Evolutionary conservation across 2,888 invertebrate species (phyloP), one percentile per base, ranked within the genome.

Genomic region (Prosopocoilus inquinatus): DNA sequence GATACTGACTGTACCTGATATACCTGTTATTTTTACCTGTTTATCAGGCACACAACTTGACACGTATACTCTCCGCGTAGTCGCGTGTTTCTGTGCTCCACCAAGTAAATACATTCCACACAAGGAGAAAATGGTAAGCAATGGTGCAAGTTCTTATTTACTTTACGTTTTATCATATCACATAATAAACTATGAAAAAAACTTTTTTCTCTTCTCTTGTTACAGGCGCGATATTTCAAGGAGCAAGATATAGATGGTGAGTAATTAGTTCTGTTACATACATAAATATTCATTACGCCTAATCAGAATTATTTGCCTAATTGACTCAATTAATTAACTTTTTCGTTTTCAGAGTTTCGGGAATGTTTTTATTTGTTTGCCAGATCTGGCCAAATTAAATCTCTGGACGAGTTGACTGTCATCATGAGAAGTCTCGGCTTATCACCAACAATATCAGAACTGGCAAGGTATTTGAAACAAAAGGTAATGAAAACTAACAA

Each of bases 281-380:
- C n/a, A n/a, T n/a, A n/a, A n/a, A n/a, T n/a, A n/a, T n/a, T 2
- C 35, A 1, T 36, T 11, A 12, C 12, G 34, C n/a, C 36, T 41
- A 39, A 44, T 57, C 36, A 28, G n/a, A 35, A 32, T 28, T 28
- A 5, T 28, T 28, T 9, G 33, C 11, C n/a, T 46, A 55, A 50
- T 34, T 50, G 13, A 47, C 55, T 53, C 9, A 9, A 32, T 13
- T 46, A 55, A 50, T 34, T 50, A 20, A 47, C 55, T 53, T 59
- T 57, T 63, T 60, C 58, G 60, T 60, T 82, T 82, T 9, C 78
- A 95, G 96, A 96, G 77, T 96, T 95, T 76, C 87, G 95, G 70
- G 96, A 97, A 80, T 97, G 96, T 71, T 97, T 96, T 80, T 95
- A 94, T 75, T 81, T 97, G 51, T 96, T 95, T 74, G 95, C 96